Evolutionary conservation across 2,113 vertebrate species (phyloP).

Genomic region (Forbesichthys agassizii): DNA sequence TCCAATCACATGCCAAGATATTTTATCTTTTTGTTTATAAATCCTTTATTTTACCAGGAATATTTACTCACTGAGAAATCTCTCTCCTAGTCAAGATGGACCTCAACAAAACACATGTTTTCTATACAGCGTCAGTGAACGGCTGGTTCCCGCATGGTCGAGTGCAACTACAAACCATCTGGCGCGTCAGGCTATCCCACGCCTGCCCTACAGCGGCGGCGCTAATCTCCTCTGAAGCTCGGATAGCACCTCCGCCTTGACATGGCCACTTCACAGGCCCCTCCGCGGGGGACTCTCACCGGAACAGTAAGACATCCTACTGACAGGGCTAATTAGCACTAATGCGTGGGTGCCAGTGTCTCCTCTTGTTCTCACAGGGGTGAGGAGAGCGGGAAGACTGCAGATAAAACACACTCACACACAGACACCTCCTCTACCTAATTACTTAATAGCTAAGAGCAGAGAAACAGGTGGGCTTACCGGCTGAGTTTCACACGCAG

Average conservation of each 20-base stretch:
- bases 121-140: too few relatives aligned
- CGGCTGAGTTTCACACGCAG: conserved; percentile 2
- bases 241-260: conserved; percentile 20
- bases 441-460: conserved; percentile 53
- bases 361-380: conserved; percentile 52
- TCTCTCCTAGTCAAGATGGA: too few relatives aligned
- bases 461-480: conserved; percentile 45
- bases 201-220: conserved; percentile 49
- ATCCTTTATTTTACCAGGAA: too few relatives aligned
- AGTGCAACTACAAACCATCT: conserved; percentile 62
- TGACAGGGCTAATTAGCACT: conserved; percentile 67
- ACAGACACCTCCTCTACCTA: conserved; percentile 17
- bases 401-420: conserved; percentile 5
- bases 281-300: background rate
- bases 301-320: conserved; percentile 41
- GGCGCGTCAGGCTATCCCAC: conserved; percentile 43
- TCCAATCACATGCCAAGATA: too few relatives aligned
- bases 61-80: too few relatives aligned
- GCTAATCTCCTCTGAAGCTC: conserved; percentile 33
- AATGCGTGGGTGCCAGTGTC: conserved; percentile 51
- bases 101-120: too few relatives aligned
- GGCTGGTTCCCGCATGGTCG: background rate
- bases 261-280: too few relatives aligned
- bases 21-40: too few relatives aligned
- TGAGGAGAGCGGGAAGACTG: background rate